phyloP scores from a whole-genome alignment of 2,113 vertebrate genomes.

The Pardalotus punctatus region DNA sequence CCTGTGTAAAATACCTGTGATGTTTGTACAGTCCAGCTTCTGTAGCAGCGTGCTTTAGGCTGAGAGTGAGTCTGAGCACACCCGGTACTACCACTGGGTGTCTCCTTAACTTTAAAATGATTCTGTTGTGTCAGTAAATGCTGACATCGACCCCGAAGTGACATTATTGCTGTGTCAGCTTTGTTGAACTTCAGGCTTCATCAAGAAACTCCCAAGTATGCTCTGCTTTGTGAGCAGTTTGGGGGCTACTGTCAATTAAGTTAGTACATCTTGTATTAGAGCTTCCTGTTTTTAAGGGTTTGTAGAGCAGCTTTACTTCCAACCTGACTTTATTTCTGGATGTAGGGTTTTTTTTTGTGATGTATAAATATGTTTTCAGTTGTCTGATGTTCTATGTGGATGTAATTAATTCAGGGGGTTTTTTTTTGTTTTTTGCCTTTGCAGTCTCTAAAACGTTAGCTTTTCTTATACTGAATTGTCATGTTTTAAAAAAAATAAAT shows the following conservation, averaged over 20 bases:
- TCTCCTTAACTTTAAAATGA: slow-evolving; percentile 4
- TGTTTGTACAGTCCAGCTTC: neutral
- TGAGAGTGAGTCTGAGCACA: neutral
- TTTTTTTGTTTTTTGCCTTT: neutral
- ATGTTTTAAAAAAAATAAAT: neutral
- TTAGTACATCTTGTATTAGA: neutral
- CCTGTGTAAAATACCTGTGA: neutral
- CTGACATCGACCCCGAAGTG: neutral
- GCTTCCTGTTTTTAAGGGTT: neutral
- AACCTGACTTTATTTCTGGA: slow-evolving; percentile 6
- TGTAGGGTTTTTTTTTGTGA: neutral
- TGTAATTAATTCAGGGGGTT: neutral
- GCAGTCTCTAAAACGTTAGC: neutral
- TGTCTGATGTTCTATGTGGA: neutral
- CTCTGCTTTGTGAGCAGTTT: neutral
- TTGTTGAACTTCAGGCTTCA: slow-evolving; percentile 3
- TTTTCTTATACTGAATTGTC: neutral
- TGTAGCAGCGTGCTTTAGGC: neutral
- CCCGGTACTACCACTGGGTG: slow-evolving; percentile 40
- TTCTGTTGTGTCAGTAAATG: accelerated
- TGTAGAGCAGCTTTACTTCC: neutral
- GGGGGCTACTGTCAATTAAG: neutral
- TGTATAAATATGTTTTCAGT: neutral
- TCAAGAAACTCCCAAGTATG: neutral
- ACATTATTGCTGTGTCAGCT: neutral